Evolutionary conservation across 2,888 invertebrate species (phyloP).

Genomic region (Koerneria pararmatus): DNA sequence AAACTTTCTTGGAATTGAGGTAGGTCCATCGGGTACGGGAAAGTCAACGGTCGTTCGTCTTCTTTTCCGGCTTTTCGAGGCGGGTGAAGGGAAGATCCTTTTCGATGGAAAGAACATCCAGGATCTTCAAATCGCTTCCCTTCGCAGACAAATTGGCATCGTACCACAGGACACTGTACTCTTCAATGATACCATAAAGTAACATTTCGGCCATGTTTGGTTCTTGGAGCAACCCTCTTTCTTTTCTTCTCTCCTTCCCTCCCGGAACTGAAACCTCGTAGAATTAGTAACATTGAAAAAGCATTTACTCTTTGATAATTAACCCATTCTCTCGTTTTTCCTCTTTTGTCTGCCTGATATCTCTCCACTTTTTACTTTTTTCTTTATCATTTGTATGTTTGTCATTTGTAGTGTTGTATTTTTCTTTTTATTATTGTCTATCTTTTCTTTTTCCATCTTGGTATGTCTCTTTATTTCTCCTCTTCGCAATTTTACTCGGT

Average conservation of each 20-base stretch:
- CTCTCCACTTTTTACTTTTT: too few species aligned
- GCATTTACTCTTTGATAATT: too few species aligned
- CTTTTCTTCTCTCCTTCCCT: too few species aligned
- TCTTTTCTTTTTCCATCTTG: neutral
- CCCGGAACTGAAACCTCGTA: too few species aligned
- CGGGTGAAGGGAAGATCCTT: conserved; percentile 45
- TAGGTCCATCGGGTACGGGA: conserved; percentile 63
- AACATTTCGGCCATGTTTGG: neutral
- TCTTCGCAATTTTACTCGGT: too few species aligned
- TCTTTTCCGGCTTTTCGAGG: conserved; percentile 64
- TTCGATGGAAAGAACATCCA: conserved; percentile 46
- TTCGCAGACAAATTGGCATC: conserved; percentile 64
- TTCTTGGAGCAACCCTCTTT: neutral
- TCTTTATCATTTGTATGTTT: too few species aligned
- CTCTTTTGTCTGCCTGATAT: too few species aligned
- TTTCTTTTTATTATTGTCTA: neutral
- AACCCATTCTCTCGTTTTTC: too few species aligned
- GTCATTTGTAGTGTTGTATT: too few species aligned
- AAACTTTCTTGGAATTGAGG: conserved; percentile 39
- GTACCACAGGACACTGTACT: conserved; percentile 64
- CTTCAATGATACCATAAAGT: conserved; percentile 59
- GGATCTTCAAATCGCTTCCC: conserved; percentile 37
- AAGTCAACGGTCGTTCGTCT: conserved; percentile 65
- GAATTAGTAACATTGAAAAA: too few species aligned
- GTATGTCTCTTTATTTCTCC: neutral